phyloP scores from a whole-genome alignment of 2,797 vertebrate species.

The Karalla daura region DNA sequence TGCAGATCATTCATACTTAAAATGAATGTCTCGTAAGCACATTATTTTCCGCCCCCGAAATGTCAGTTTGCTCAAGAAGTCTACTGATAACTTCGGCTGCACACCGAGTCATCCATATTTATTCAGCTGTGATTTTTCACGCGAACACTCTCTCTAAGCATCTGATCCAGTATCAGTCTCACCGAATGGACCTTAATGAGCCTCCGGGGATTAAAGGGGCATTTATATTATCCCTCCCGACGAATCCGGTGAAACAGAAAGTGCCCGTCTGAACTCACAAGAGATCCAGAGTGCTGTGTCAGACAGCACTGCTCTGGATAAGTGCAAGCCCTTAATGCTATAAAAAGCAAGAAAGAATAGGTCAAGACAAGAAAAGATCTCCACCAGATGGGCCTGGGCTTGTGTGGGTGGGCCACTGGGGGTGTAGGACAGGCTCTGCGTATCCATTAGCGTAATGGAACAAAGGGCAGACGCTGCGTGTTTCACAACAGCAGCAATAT shows the following conservation, averaged over 20 bases:
- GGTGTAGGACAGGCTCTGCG: no score
- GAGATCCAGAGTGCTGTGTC: conserved; percentile 4
- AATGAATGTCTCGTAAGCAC: not conserved
- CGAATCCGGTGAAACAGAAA: not conserved
- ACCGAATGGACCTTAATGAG: not conserved
- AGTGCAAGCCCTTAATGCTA: no score
- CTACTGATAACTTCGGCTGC: not conserved
- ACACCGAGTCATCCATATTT: not conserved
- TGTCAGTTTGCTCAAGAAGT: not conserved
- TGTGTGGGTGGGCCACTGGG: no score
- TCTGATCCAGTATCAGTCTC: not conserved
- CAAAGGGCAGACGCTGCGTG: no score
- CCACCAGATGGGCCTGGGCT: no score
- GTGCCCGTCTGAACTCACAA: not conserved
- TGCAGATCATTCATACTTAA: not conserved
- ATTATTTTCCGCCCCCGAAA: not conserved
- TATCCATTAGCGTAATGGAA: no score
- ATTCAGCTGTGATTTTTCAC: not conserved
- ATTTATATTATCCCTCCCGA: not conserved
- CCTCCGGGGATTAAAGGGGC: not conserved
- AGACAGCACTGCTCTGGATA: no score
- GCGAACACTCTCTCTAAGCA: not conserved
- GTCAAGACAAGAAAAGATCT: no score
- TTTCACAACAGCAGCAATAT: no score
- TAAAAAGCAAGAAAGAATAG: no score